phyloP scores from a whole-genome alignment of 2,113 vertebrate species.

The Misgurnus mizolepis region DNA sequence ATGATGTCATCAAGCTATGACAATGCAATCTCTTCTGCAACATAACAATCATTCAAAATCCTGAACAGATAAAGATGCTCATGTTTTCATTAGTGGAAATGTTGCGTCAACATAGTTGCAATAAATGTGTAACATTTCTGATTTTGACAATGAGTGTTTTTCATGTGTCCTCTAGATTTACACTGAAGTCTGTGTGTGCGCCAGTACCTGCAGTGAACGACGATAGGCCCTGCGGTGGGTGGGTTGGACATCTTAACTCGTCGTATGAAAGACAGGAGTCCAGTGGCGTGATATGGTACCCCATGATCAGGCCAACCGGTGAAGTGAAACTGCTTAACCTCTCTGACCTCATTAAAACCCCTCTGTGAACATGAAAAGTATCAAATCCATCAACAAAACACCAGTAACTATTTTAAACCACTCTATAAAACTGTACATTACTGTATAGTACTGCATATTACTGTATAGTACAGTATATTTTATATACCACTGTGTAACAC shows the following conservation, averaged over 20 bases:
- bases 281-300: conserved; percentile 96
- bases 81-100: too few relatives aligned
- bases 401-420: too few relatives aligned
- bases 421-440: too few relatives aligned
- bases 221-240: conserved; percentile 93
- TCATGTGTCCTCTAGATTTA: not conserved
- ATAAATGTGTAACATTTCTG: too few relatives aligned
- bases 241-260: conserved; percentile 96
- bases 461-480: too few relatives aligned
- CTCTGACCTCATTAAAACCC: conserved; percentile 94
- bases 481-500: too few relatives aligned
- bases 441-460: too few relatives aligned
- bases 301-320: conserved; percentile 99
- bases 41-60: not conserved
- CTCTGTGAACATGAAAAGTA: conserved; percentile 73
- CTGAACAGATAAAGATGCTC: not conserved
- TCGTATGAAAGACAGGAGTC: conserved; percentile 95
- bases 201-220: conserved; percentile 95
- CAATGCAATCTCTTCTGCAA: conserved; percentile 15
- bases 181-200: not conserved
- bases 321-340: conserved; percentile 99
- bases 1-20: conserved; percentile 6
- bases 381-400: conserved; percentile 40
- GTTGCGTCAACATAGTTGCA: too few relatives aligned
- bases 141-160: too few relatives aligned